Evolutionary conservation across 2,888 invertebrate genomes (phyloP), one percentile per base, ranked within the genome.

Genomic region (Eugnorisma glareosa): DNA sequence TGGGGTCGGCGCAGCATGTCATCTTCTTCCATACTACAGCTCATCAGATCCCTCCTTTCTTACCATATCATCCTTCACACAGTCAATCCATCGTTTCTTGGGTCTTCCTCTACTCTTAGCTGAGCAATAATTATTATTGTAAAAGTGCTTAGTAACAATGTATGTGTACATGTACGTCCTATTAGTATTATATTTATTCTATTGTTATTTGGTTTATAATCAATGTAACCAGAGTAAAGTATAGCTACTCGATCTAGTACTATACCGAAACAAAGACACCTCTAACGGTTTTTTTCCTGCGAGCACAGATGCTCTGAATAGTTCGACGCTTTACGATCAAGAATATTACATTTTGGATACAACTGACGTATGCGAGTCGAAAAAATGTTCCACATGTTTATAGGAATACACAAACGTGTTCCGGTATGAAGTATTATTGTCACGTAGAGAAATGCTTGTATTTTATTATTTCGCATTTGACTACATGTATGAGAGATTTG

Each of bases 251-350:
- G 84, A 37, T 18, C 84, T 6, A 86, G 81, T 82, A 82, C 73
- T 81, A 43, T 8, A 67, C 54, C 15, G 10, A 35, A 74, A 48
- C 76, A 75, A 91, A 91, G 57, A 43, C 24, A 64, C 74, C 77
- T 37, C 68, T 84, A 79, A 83, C 69, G 76, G 79, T 87, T 91
- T 91, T 37, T 91, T 92, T 90, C 83, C 84, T 80, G 75, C 77
- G 88, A 86, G 81, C 92, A 88, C 92, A 93, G 92, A 91, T 93
- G 92, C 80, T 89, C 88, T 81, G 89, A 92, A 93, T 93, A 92
- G 93, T 91, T 92, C 88, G 86, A 86, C 89, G 88, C 68, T 92
- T 93, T 92, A 92, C 92, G 91, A 92, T 90, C 90, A 89, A 87
- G 89, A 92, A 91, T 92, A 92, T 92, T 92, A 91, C 89, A 83